A percentile compares a stretch with the other conserved stretches of the same genome.
Evolutionary conservation across 2,113 vertebrate genomes (phyloP).

Genomic region (Dascyllus trimaculatus): DNA sequence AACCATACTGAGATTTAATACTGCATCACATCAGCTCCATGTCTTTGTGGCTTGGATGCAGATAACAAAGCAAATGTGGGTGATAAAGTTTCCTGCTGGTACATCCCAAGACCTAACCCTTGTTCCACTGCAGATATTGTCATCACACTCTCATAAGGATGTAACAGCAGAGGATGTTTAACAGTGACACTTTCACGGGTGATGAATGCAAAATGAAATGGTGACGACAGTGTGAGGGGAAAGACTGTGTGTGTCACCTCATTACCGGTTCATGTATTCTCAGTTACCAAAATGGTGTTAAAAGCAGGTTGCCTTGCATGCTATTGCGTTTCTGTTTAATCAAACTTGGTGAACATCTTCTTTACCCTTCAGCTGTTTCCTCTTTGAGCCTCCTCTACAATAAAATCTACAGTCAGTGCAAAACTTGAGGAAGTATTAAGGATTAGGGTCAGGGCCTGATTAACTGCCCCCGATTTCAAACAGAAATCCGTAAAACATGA

Average conservation of each 20-base stretch:
- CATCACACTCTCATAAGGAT: background rate
- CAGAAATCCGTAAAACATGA: background rate
- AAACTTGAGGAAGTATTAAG: conserved; percentile 20
- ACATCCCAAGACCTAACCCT: conserved; percentile 5
- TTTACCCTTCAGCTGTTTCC: conserved; percentile 17
- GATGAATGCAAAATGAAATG: conserved; percentile 2
- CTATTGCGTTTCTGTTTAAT: conserved; percentile 48
- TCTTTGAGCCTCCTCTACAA: background rate
- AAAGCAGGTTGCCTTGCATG: conserved; percentile 42
- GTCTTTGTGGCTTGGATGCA: conserved; percentile 3
- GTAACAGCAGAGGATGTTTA: conserved; percentile 22
- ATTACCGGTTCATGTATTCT: conserved; percentile 54
- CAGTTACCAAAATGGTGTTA: conserved; percentile 58
- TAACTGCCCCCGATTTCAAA: background rate
- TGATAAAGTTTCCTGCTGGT: conserved; percentile 9
- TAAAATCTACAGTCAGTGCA: background rate
- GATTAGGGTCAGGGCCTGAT: background rate
- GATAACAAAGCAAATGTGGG: conserved; percentile 11
- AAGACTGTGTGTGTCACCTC: conserved; percentile 1
- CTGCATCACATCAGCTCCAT: background rate
- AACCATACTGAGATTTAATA: conserved; percentile 15
- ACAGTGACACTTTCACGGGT: background rate
- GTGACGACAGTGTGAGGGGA: conserved; percentile 3
- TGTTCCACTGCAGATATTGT: conserved; percentile 12
- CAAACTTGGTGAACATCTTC: conserved; percentile 6